Conservation (phyloP, 2,113 vertebrate species). For the Marcusenius ussheri region DNA sequence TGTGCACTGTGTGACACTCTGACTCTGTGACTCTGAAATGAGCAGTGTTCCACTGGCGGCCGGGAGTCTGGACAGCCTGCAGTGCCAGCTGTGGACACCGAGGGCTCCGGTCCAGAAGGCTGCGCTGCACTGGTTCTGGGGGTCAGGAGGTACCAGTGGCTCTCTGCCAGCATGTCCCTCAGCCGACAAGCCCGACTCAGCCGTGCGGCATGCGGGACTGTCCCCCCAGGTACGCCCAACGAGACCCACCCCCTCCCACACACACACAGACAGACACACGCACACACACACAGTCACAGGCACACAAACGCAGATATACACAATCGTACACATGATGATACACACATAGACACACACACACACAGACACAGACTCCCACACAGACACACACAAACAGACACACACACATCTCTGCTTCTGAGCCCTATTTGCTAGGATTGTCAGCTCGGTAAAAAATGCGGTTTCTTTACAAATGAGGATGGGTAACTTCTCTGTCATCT, state of each 20-base stretch:
- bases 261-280: background rate
- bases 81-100: conserved; percentile 70
- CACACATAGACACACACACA: background rate
- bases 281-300: background rate
- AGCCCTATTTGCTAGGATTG: background rate
- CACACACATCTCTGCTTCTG: background rate
- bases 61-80: conserved; percentile 68
- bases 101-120: conserved; percentile 57
- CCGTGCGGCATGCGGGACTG: conserved; percentile 70
- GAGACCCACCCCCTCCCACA: background rate
- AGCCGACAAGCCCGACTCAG: conserved; percentile 47
- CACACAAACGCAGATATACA: background rate
- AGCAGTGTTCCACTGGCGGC: conserved; percentile 67
- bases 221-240: conserved; percentile 64
- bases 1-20: background rate
- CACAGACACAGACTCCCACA: background rate
- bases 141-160: conserved; percentile 53
- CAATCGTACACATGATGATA: too few relatives aligned
- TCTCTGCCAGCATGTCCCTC: conserved; percentile 59
- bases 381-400: background rate
- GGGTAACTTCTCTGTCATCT: background rate
- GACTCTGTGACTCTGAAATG: conserved; percentile 10
- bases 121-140: conserved; percentile 49
- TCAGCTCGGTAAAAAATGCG: background rate
- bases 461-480: background rate